Evolutionary conservation across 2,113 vertebrate species (phyloP).

Genomic region (Mesembrinibis cayennensis): DNA sequence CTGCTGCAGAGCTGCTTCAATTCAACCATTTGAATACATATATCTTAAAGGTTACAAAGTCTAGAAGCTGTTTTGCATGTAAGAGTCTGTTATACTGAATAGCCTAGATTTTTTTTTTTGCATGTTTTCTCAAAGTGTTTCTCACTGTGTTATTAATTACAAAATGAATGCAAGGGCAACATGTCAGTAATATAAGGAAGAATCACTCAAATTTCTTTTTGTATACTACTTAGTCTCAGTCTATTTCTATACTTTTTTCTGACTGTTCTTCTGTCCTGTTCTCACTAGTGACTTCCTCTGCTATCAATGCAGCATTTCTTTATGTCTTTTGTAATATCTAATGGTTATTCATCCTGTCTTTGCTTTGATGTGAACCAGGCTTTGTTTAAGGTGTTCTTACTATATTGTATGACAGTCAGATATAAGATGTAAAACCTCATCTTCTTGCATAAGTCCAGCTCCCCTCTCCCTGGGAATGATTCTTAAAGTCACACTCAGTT

Average conservation of each 20-base stretch:
- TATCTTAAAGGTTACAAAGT: neutral
- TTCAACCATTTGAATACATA: neutral
- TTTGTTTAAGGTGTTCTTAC: neutral
- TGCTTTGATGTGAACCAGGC: neutral
- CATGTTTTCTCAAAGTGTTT: neutral
- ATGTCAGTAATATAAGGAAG: neutral
- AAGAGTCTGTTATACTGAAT: neutral
- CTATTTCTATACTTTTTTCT: neutral
- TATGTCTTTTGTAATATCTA: neutral
- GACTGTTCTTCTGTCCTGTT: neutral
- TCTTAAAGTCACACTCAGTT: neutral
- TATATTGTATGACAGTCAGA: neutral
- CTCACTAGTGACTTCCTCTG: neutral
- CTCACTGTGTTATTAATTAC: neutral
- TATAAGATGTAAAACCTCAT: neutral
- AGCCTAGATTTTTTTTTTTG: neutral
- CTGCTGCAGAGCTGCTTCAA: neutral
- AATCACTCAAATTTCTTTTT: neutral
- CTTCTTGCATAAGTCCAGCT: neutral
- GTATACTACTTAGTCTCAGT: neutral
- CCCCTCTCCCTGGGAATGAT: neutral
- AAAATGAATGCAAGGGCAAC: neutral
- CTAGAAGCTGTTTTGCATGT: neutral
- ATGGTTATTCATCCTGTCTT: neutral
- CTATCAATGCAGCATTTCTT: neutral